Evolutionary conservation across 2,113 vertebrate genomes (phyloP).

Genomic region (Centropristis striata): DNA sequence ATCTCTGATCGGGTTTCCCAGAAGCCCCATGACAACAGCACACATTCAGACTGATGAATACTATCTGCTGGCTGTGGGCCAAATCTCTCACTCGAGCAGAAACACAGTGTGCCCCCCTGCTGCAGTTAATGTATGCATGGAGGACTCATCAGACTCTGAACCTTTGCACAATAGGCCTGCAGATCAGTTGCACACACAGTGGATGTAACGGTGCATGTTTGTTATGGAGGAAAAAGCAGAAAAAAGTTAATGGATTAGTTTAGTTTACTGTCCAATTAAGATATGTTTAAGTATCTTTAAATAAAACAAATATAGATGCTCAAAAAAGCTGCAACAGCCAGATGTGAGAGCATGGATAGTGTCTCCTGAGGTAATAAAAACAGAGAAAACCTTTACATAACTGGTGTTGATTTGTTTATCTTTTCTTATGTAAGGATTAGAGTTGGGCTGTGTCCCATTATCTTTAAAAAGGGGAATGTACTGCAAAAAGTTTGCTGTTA

Average conservation of each 20-base stretch:
- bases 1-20: constrained; percentile 37
- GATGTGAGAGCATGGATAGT: not conserved
- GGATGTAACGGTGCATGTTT: not conserved
- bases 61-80: constrained; percentile 51
- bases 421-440: not conserved
- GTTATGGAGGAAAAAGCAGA: not conserved
- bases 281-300: too few relatives aligned
- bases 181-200: not conserved
- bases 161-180: not conserved
- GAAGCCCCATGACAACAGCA: constrained; percentile 8
- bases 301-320: not conserved
- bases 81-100: constrained; percentile 1
- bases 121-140: constrained; percentile 22
- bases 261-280: too few relatives aligned
- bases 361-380: not conserved
- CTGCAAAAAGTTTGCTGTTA: too few relatives aligned
- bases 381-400: not conserved
- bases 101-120: constrained; percentile 12
- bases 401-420: not conserved
- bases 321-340: not conserved
- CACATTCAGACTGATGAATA: constrained; percentile 23
- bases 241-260: not conserved
- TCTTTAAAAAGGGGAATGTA: not conserved
- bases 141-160: constrained; percentile 9
- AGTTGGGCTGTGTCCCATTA: not conserved